A percentile compares a stretch with the other conserved stretches of the same genome.
phyloP scores from a whole-genome alignment of 2,113 vertebrate genomes.

The Spea bombifrons region DNA sequence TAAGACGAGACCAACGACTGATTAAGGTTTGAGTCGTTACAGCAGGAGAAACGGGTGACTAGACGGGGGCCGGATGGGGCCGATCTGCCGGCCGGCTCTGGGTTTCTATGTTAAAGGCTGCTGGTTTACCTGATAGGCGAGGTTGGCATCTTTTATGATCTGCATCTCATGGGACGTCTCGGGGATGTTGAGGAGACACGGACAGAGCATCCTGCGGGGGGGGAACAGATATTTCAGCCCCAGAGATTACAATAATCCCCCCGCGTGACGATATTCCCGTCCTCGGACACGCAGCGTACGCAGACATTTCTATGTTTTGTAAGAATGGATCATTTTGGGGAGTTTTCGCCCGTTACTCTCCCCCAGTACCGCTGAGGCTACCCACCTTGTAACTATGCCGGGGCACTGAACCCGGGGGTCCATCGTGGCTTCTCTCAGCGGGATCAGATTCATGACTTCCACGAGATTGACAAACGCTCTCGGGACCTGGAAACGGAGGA shows the following conservation, averaged over 20 bases:
- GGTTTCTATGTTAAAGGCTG: too few species aligned
- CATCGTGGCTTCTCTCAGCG: conserved; percentile 73
- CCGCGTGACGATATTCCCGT: too few species aligned
- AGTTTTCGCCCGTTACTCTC: too few species aligned
- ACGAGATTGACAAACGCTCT: conserved; percentile 84
- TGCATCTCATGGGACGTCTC: conserved; percentile 70
- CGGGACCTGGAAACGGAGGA: conserved; percentile 71
- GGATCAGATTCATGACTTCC: conserved; percentile 65
- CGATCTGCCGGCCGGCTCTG: too few species aligned
- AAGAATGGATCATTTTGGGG: too few species aligned
- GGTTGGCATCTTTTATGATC: conserved; percentile 58
- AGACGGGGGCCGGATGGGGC: too few species aligned
- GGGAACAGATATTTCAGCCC: background rate
- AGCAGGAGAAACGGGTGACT: too few species aligned
- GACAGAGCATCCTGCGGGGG: conserved; percentile 71
- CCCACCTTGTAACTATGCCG: conserved; percentile 67
- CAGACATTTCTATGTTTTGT: too few species aligned
- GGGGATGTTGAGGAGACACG: conserved; percentile 71
- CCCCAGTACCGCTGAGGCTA: background rate
- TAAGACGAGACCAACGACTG: too few species aligned
- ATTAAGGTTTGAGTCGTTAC: too few species aligned
- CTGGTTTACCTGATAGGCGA: conserved; percentile 76
- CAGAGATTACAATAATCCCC: too few species aligned
- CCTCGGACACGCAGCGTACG: too few species aligned
- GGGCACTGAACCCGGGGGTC: conserved; percentile 69